phyloP scores from a whole-genome alignment of 2,113 vertebrate genomes.

The Nesospiza acunhae region DNA sequence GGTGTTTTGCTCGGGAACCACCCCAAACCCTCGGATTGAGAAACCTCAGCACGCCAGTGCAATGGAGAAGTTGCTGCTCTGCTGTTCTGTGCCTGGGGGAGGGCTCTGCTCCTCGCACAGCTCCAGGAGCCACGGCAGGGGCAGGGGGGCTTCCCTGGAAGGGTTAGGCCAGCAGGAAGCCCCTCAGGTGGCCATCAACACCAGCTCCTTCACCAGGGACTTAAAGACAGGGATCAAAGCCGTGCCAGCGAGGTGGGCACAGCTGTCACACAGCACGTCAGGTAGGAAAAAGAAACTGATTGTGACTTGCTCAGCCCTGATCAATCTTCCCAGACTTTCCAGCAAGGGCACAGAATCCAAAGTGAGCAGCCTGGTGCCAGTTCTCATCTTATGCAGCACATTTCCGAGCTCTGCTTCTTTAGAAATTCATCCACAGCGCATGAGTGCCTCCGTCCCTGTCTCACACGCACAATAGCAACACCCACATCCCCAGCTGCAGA shows the following conservation, averaged over 20 bases:
- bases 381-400: background rate
- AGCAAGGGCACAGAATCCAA: background rate
- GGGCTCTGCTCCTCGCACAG: background rate
- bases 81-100: background rate
- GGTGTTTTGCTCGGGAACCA: constrained; percentile 47
- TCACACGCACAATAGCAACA: background rate
- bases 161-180: background rate
- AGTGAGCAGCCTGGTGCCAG: constrained; percentile 7
- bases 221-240: background rate
- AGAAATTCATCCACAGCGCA: background rate
- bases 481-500: background rate
- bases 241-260: background rate
- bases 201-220: background rate
- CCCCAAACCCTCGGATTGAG: constrained; percentile 40
- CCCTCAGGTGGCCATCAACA: background rate
- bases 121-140: background rate
- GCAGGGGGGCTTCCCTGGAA: background rate
- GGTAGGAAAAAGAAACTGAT: background rate
- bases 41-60: background rate
- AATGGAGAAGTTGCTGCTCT: background rate
- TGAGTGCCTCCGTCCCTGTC: background rate
- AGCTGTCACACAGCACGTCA: background rate
- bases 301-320: background rate
- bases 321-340: background rate
- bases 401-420: constrained; percentile 2